Conservation (phyloP, 2,113 vertebrate species). For the Aythya baeri region DNA sequence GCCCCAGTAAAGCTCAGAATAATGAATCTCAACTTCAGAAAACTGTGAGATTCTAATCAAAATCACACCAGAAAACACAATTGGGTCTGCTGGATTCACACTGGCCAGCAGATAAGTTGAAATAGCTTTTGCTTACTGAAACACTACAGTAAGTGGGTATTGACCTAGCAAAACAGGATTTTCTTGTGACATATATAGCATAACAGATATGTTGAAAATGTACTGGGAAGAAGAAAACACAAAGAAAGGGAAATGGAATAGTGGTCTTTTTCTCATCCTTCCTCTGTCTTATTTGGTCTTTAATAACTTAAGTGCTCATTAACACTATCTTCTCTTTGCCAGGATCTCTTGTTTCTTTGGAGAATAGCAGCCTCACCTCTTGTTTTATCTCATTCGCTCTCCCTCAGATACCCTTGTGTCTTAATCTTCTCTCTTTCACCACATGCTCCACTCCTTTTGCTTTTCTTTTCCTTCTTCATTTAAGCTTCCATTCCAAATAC, state of each 20-base stretch:
- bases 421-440: neutral
- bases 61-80: neutral
- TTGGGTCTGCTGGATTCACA: neutral
- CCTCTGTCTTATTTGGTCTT: neutral
- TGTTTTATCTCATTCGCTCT: neutral
- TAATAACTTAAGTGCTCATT: neutral
- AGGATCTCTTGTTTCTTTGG: constrained; percentile 1
- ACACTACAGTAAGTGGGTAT: neutral
- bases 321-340: neutral
- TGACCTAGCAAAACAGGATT: neutral
- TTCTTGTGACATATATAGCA: neutral
- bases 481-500: neutral
- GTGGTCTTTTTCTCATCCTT: neutral
- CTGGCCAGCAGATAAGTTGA: neutral
- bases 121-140: neutral
- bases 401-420: neutral
- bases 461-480: neutral
- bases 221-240: neutral
- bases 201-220: neutral
- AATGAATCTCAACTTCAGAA: neutral
- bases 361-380: neutral
- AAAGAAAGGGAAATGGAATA: neutral
- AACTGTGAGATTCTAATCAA: neutral
- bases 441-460: neutral
- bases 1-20: neutral